These are phyloP conservation scores for Dyspetes luteomarginatus DNA, from an alignment of 2,888 invertebrate species.

Conservation along the genomic window DNA sequence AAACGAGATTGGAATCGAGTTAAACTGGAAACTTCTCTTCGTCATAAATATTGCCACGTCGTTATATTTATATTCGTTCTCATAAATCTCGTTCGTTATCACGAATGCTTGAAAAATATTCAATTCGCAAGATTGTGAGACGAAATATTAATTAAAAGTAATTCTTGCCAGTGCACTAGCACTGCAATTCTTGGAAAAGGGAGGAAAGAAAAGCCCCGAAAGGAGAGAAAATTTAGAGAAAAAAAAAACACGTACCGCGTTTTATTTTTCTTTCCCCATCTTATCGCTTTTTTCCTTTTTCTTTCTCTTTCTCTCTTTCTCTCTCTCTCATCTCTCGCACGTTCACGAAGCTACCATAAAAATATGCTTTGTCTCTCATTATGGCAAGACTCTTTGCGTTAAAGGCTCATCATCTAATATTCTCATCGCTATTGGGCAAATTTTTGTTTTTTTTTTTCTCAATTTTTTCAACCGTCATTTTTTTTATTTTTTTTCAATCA, in stretches of 20 bases:
- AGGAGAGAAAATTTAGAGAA: slow-evolving; percentile 13
- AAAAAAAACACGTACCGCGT: slow-evolving; percentile 58
- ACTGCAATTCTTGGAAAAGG: not conserved
- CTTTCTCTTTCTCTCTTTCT: slow-evolving; percentile 36
- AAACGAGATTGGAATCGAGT: slow-evolving; percentile 56
- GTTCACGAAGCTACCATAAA: slow-evolving; percentile 78
- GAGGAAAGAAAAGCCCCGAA: slow-evolving; percentile 12
- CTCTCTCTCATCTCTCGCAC: slow-evolving; percentile 60
- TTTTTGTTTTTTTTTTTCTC: slow-evolving; percentile 4
- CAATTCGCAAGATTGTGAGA: slow-evolving; percentile 19
- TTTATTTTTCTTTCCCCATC: slow-evolving; percentile 32
- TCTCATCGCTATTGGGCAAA: slow-evolving; percentile 42
- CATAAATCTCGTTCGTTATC: slow-evolving; percentile 3
- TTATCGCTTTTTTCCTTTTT: slow-evolving; percentile 3
- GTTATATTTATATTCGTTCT: not conserved
- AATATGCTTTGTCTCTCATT: slow-evolving; percentile 78
- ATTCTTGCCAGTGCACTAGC: slow-evolving; percentile 20
- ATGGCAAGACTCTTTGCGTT: slow-evolving; percentile 76
- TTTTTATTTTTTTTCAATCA: not conserved
- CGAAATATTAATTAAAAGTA: slow-evolving; percentile 18
- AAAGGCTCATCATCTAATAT: slow-evolving; percentile 71
- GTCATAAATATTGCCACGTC: slow-evolving; percentile 62
- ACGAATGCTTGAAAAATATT: not conserved
- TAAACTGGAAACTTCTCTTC: slow-evolving; percentile 58
- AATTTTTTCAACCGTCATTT: not conserved